Evolutionary conservation across 2,113 vertebrate species (phyloP).

Genomic region (Carettochelys insculpta): DNA sequence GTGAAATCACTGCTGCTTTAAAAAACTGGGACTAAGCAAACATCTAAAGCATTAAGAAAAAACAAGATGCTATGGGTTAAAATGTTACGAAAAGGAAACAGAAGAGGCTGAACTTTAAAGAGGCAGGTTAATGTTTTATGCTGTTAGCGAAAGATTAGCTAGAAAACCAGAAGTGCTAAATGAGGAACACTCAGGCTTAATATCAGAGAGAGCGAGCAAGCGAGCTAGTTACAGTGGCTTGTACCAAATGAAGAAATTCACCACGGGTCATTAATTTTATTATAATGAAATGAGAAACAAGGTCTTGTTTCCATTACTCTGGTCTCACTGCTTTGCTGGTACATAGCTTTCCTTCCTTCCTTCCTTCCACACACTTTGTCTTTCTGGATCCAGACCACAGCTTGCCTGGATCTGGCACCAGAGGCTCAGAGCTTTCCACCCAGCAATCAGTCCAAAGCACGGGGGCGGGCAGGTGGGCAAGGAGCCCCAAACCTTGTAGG

Average conservation of each 20-base stretch:
- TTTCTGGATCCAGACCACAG: too few relatives aligned
- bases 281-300: background rate
- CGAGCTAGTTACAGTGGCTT: accelerated
- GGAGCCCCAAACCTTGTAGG: too few relatives aligned
- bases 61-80: background rate
- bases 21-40: background rate
- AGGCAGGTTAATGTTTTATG: background rate
- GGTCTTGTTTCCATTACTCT: background rate
- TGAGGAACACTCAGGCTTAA: background rate
- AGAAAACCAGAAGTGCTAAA: background rate
- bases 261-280: background rate
- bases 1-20: background rate
- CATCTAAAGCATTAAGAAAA: background rate
- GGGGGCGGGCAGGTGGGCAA: too few relatives aligned
- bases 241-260: background rate
- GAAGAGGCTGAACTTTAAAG: background rate
- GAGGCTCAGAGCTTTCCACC: too few relatives aligned
- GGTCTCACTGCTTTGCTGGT: background rate
- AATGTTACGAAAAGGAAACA: background rate
- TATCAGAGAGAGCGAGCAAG: background rate
- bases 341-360: background rate
- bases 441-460: too few relatives aligned
- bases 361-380: background rate
- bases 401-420: too few relatives aligned
- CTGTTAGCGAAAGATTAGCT: background rate